Conservation (phyloP, 2,888 invertebrate species). For the Eristalis intricaria region DNA sequence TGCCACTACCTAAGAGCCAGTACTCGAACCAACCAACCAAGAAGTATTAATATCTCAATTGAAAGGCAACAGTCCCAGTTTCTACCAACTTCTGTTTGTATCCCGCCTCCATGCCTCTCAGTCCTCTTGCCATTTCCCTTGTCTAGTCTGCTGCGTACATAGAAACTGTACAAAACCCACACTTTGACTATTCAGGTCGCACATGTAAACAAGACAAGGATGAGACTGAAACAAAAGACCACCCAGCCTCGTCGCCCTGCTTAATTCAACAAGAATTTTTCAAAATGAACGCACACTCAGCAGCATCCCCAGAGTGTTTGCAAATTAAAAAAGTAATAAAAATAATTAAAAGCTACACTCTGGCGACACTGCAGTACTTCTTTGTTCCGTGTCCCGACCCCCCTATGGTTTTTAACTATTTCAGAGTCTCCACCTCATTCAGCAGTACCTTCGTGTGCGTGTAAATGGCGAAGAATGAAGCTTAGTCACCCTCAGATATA, state of each 20-base stretch:
- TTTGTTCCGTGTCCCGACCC: neutral
- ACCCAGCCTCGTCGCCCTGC: neutral
- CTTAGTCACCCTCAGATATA: constrained; percentile 46
- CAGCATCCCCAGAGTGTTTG: constrained; percentile 6
- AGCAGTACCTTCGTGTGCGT: constrained; percentile 1
- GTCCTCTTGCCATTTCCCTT: neutral
- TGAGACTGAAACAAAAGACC: neutral
- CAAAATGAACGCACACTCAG: constrained; percentile 26
- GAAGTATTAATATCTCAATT: too few species aligned
- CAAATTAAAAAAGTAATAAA: constrained; percentile 61
- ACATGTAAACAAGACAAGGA: neutral
- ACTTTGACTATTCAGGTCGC: neutral
- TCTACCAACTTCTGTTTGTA: neutral
- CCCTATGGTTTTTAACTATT: constrained; percentile 32
- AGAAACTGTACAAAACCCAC: neutral
- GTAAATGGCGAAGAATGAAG: constrained; percentile 32
- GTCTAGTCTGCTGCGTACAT: neutral
- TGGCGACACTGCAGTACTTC: constrained; percentile 33
- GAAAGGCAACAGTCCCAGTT: too few species aligned
- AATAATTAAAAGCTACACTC: constrained; percentile 60
- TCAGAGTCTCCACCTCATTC: neutral
- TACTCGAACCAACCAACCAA: too few species aligned
- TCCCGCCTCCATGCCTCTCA: neutral
- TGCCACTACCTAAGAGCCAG: too few species aligned
- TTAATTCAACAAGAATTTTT: constrained; percentile 29